Evolutionary conservation across 2,888 invertebrate genomes (phyloP).

Genomic region (Microplitis manilae): DNA sequence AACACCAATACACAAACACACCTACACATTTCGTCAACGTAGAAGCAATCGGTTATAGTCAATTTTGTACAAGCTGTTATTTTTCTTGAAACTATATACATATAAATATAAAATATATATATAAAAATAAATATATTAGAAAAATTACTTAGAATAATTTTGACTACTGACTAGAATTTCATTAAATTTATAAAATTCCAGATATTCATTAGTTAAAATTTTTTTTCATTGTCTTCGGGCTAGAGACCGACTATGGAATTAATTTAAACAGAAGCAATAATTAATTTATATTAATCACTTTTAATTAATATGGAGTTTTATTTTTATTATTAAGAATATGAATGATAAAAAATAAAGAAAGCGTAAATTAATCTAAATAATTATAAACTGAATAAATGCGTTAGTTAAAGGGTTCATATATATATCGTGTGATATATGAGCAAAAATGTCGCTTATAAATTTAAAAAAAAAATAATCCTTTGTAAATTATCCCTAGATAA

Average conservation of each 20-base stretch:
- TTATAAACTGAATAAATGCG: not conserved
- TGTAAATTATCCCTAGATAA: not conserved
- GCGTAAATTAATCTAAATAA: not conserved
- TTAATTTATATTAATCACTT: not conserved
- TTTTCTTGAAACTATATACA: constrained; percentile 62
- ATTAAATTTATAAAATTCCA: too few species aligned
- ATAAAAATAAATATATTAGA: not conserved
- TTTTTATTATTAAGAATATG: not conserved
- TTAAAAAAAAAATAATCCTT: not conserved
- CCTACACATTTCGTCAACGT: constrained; percentile 55
- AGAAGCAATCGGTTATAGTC: constrained; percentile 70
- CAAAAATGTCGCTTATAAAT: not conserved
- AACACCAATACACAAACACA: not conserved
- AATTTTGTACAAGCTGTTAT: constrained; percentile 70
- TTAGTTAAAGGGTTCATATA: not conserved
- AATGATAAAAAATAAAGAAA: not conserved
- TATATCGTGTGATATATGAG: not conserved
- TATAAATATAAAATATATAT: constrained; percentile 44
- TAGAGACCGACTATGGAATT: not conserved
- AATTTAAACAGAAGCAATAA: not conserved
- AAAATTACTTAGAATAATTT: not conserved
- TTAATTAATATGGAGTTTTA: not conserved
- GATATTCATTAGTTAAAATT: too few species aligned
- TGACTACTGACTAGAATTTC: not conserved
- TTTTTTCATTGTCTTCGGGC: too few species aligned